Base-by-base conservation (phyloP, 2,888 invertebrate species). In the Xestobium rufovillosum region DNA sequence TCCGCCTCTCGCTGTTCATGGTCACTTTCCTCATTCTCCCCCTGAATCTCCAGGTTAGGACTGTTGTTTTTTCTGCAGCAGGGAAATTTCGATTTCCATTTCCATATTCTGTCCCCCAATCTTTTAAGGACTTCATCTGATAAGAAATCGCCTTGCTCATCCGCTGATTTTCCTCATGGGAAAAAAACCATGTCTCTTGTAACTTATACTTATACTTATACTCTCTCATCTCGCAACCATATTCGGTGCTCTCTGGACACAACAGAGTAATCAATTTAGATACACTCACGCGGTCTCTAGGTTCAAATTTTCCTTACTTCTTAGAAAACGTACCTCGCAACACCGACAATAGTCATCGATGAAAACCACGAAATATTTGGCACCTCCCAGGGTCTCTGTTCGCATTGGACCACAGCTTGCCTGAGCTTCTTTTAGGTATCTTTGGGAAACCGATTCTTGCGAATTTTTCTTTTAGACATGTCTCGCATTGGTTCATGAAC, bases 251-350 rank as follows among this genome's bases (percentile, higher is more conserved):
- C 50, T 36, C 53, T 55, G 1, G 45, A 41, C 19, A 50, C 31
- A 23, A 45, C 34, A 1, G 47, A 38, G 25, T 56, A 54, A 13
- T 52, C 55, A 9, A 54, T 26, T 14, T 56, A 48, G 3, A 48
- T 48, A 3, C 52, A 45, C 39, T 50, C 47, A 34, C n/a, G n/a
- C 44, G 41, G 3, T 38, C 31, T 32, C 47, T 36, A 2, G 45
- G 29, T 53, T 47, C 9, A 56, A 49, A 39, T 53, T 54, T 14
- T 26, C 31, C 14, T 39, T 39, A 12, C 28, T 16, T 3, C 12
- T 25, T 3, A 39, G 4, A 27, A 34, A 38, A 25, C 34, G 13
- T 11, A 38, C 34, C 14, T 34, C 30, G 14, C 34, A 30, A 25
- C 32, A 32, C 9, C 38, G 8, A n/a, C 23, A 23, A 9, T 9